These are phyloP conservation scores for Stratiomys singularior DNA, from an alignment of 2,888 invertebrate genomes.

Conservation along the genomic window DNA sequence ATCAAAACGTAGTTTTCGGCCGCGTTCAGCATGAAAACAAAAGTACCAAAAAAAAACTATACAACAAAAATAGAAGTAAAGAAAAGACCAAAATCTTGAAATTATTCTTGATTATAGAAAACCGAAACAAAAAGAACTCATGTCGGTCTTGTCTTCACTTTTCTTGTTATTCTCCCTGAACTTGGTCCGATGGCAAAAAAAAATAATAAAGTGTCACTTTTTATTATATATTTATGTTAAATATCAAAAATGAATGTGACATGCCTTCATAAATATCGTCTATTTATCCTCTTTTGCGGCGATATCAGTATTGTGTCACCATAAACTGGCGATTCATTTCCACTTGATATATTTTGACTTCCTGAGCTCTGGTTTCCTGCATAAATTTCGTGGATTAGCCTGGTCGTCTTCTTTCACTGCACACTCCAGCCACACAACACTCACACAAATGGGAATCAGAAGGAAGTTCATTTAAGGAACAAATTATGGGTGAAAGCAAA, in stretches of 20 bases:
- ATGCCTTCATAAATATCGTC: constrained; percentile 57
- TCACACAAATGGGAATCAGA: neutral
- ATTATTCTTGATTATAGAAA: neutral
- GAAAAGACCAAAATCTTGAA: neutral
- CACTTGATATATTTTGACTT: constrained; percentile 57
- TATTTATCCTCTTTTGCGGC: constrained; percentile 59
- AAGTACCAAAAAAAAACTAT: neutral
- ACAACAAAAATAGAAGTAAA: neutral
- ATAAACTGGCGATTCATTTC: constrained; percentile 60
- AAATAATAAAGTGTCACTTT: constrained; percentile 45
- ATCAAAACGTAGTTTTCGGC: too few species aligned
- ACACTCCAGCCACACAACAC: neutral
- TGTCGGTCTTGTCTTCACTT: neutral
- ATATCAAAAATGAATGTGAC: constrained; percentile 43
- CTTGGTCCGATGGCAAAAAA: constrained; percentile 17
- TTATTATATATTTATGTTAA: constrained; percentile 50
- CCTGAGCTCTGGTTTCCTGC: constrained; percentile 52
- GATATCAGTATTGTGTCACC: constrained; percentile 60
- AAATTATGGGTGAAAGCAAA: neutral
- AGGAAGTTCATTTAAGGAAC: neutral
- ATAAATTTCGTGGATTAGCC: constrained; percentile 47
- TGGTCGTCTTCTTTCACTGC: neutral
- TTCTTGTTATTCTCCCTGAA: too few species aligned
- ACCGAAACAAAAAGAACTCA: constrained; percentile 12
- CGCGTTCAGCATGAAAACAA: too few species aligned